Evolutionary conservation across 1,140 invertebrate species (phyloP).

Genomic region (Aethina tumida): DNA sequence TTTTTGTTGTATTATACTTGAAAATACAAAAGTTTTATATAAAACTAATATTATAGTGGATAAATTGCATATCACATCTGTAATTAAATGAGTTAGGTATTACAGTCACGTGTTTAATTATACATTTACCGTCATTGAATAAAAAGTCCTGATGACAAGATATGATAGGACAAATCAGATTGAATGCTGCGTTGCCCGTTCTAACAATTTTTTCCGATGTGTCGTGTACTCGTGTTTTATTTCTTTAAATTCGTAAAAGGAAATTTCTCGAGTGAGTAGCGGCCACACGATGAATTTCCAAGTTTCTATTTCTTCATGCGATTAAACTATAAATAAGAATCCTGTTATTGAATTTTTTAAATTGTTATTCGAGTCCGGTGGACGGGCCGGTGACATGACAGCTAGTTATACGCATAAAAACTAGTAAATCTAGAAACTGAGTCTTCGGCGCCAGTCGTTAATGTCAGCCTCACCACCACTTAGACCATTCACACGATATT

Average conservation of each 20-base stretch:
- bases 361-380: constrained; percentile 7
- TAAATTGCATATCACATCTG: no score
- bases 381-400: constrained; percentile 1
- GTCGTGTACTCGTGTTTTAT: no score
- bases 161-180: constrained; percentile 1
- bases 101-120: no score
- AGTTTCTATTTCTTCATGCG: constrained; percentile 4
- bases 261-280: background rate
- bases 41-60: no score
- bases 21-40: no score
- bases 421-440: constrained; percentile 7
- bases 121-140: no score
- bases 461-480: constrained; percentile 1
- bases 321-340: constrained; percentile 7
- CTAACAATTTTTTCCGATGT: background rate
- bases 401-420: constrained; percentile 6
- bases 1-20: no score
- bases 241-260: constrained; percentile 4
- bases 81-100: no score
- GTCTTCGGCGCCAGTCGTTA: constrained; percentile 3
- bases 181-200: no score
- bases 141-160: no score
- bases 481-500: background rate
- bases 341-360: constrained; percentile 9
- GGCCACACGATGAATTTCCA: constrained; percentile 1